Conservation (phyloP, 2,113 vertebrate species). For the Dasyprocta punctata region DNA sequence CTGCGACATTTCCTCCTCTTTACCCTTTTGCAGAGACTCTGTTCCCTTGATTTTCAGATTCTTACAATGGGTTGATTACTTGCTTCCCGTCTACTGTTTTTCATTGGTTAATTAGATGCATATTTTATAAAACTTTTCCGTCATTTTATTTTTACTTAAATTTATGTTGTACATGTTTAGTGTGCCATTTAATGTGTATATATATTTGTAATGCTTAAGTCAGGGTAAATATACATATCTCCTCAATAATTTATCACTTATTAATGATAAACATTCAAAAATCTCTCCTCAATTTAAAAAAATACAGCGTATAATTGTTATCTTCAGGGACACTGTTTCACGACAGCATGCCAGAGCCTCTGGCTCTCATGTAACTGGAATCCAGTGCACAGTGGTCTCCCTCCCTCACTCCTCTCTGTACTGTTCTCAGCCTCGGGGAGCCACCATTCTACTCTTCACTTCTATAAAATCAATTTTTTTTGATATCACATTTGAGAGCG, state of each 20-base stretch:
- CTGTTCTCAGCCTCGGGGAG: background rate
- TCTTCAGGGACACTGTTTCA: no score
- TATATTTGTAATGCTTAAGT: background rate
- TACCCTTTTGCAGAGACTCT: background rate
- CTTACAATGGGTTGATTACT: background rate
- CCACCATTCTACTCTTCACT: background rate
- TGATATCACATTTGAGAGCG: background rate
- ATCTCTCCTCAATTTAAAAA: background rate
- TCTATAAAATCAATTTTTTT: background rate
- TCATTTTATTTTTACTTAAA: background rate
- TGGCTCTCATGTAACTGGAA: background rate
- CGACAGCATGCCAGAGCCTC: background rate
- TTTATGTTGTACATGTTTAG: background rate
- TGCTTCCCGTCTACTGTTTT: background rate
- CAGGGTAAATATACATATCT: background rate
- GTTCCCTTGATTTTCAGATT: background rate
- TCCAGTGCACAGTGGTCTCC: background rate
- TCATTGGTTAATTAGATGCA: background rate
- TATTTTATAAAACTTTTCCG: background rate
- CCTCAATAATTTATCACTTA: background rate
- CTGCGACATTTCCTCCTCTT: background rate
- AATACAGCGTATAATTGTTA: background rate
- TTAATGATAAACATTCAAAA: background rate
- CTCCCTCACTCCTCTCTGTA: rapidly evolving
- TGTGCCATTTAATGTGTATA: background rate